phyloP scores from a whole-genome alignment of 64 coral and sea anemone species.

The Stichodactyla helianthus region DNA sequence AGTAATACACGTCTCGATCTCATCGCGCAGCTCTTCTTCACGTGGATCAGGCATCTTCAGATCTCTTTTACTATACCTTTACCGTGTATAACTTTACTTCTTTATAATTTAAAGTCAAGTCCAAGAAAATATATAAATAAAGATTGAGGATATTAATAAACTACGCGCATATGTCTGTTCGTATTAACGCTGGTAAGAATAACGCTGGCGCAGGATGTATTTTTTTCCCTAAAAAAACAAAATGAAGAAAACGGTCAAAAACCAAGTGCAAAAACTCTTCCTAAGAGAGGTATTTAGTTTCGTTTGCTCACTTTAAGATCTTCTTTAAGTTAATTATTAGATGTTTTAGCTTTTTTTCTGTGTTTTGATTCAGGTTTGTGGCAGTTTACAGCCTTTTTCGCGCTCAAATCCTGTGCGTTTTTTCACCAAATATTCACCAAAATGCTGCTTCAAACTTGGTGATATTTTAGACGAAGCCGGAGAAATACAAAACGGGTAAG shows the following conservation, averaged over 20 bases:
- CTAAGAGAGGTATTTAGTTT: constrained; percentile 28
- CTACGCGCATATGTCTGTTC: constrained; percentile 11
- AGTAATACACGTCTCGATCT: constrained; percentile 59
- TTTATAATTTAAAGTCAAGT: too few species aligned
- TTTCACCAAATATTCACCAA: constrained; percentile 46
- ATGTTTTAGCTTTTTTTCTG: neutral
- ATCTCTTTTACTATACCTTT: neutral
- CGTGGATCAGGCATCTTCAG: constrained; percentile 29
- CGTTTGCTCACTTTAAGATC: neutral
- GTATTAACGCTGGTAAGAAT: neutral
- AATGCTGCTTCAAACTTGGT: constrained; percentile 38
- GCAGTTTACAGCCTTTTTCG: constrained; percentile 21
- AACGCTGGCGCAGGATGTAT: neutral
- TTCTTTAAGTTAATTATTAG: neutral
- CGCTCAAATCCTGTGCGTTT: constrained; percentile 31
- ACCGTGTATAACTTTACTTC: too few species aligned
- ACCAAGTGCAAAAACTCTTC: constrained; percentile 30
- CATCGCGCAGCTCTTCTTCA: constrained; percentile 55
- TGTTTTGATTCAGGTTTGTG: neutral
- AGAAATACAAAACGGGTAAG: constrained; percentile 34
- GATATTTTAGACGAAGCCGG: constrained; percentile 37
- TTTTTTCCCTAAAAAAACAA: neutral
- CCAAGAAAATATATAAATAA: neutral
- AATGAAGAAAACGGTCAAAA: constrained; percentile 10
- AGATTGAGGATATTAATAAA: neutral